Percentiles rank a stretch among this genome's conserved stretches.
Conservation (phyloP, 2,888 invertebrate species). For the Thera britannica region DNA sequence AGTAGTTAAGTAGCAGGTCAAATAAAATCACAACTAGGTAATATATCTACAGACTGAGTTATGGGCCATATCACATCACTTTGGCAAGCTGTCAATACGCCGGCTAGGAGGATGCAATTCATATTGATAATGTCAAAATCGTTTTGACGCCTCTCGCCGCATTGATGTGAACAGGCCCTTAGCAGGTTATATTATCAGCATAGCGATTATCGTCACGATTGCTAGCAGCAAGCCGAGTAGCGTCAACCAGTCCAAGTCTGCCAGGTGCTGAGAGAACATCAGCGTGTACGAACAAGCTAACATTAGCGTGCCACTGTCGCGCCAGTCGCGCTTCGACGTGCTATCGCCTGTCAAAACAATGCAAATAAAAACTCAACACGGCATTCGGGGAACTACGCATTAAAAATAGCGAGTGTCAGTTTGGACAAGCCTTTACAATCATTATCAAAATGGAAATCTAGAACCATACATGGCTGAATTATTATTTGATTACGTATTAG, state of each 20-base stretch:
- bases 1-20: not conserved
- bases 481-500: too few species aligned
- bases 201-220: constrained; percentile 89
- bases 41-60: constrained; percentile 3
- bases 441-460: too few species aligned
- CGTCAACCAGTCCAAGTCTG: constrained; percentile 90
- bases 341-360: constrained; percentile 74
- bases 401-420: constrained; percentile 12
- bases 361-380: constrained; percentile 52
- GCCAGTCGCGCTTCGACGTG: constrained; percentile 83
- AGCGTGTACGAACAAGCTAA: constrained; percentile 91
- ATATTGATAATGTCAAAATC: not conserved
- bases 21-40: not conserved
- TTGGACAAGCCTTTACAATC: constrained; percentile 1
- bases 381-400: constrained; percentile 35
- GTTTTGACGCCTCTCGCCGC: not conserved
- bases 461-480: too few species aligned
- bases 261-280: constrained; percentile 88
- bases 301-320: constrained; percentile 87
- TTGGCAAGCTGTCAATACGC: not conserved
- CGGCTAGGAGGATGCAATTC: not conserved
- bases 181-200: constrained; percentile 82
- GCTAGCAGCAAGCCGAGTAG: constrained; percentile 90
- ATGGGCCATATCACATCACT: constrained; percentile 2
- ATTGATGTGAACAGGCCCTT: constrained; percentile 4